Conservation (phyloP, 2,888 invertebrate species). For the Mystacides longicornis region DNA sequence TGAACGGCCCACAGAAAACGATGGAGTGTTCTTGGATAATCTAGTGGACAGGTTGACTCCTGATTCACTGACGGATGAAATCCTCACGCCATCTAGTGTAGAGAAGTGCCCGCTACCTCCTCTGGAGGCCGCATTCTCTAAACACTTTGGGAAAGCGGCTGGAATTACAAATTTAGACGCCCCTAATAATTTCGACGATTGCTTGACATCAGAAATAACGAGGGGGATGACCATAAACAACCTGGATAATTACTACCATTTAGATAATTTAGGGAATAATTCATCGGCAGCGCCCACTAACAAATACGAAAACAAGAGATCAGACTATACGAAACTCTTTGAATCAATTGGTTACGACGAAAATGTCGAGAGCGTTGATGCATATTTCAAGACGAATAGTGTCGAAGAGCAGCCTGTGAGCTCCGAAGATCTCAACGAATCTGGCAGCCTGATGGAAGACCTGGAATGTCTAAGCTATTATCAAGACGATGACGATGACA, state of each 20-base stretch:
- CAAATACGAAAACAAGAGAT: slow-evolving; percentile 7
- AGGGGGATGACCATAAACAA: slow-evolving; percentile 31
- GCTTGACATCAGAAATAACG: slow-evolving; percentile 14
- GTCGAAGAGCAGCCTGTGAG: slow-evolving; percentile 3
- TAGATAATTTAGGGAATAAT: slow-evolving; percentile 37
- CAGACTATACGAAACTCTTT: slow-evolving; percentile 19
- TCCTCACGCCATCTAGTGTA: slow-evolving; percentile 7
- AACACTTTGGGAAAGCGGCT: slow-evolving; percentile 22
- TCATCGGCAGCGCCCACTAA: neutral
- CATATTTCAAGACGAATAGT: slow-evolving; percentile 8
- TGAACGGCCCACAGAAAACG: slow-evolving; percentile 32
- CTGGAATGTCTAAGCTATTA: slow-evolving; percentile 22
- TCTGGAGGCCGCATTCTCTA: slow-evolving; percentile 25
- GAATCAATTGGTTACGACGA: slow-evolving; percentile 15
- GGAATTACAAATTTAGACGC: slow-evolving; percentile 18
- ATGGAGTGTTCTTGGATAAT: slow-evolving; percentile 25
- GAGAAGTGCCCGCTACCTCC: slow-evolving; percentile 21
- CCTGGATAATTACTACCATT: slow-evolving; percentile 44
- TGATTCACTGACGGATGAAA: slow-evolving; percentile 19
- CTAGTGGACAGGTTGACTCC: slow-evolving; percentile 19
- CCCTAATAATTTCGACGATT: slow-evolving; percentile 21
- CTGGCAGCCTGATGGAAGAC: slow-evolving; percentile 22
- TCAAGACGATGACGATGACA: slow-evolving; percentile 24
- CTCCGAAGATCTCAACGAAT: slow-evolving; percentile 7
- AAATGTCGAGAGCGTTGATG: slow-evolving; percentile 15